Percentiles rank a stretch among this genome's conserved stretches.
phyloP scores from a whole-genome alignment of 2,113 vertebrate species.

The Pithys albifrons region DNA sequence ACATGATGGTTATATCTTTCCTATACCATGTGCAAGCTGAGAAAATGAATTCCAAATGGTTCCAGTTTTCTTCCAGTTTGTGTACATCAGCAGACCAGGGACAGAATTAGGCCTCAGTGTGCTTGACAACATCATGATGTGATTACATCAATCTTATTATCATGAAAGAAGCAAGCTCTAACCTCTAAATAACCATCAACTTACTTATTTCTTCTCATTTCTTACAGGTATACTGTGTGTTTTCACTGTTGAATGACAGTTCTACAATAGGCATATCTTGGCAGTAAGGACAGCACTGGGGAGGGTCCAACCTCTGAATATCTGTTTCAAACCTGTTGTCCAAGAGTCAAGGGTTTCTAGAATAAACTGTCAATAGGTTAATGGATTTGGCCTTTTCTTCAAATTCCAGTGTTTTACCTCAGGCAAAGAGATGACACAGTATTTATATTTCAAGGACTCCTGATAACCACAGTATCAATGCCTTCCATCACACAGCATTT shows the following conservation, averaged over 20 bases:
- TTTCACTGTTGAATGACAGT: neutral
- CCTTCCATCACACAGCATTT: neutral
- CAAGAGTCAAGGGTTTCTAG: neutral
- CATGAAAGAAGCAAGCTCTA: neutral
- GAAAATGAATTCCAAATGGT: neutral
- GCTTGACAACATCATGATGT: neutral
- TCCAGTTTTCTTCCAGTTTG: neutral
- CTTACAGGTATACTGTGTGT: neutral
- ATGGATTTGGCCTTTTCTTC: slow-evolving; percentile 30
- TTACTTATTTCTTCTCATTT: neutral
- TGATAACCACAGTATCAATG: neutral
- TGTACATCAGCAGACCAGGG: neutral
- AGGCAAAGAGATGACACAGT: slow-evolving; percentile 2
- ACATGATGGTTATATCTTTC: slow-evolving; percentile 5
- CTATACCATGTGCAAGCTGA: neutral
- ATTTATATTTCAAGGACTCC: neutral
- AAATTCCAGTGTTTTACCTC: slow-evolving; percentile 1
- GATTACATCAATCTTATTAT: neutral
- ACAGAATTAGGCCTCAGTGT: neutral
- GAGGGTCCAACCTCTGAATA: neutral
- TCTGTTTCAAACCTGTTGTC: neutral
- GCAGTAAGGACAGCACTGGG: neutral
- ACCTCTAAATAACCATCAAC: neutral
- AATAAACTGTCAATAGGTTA: slow-evolving; percentile 55
- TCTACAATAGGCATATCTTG: neutral